phyloP scores from a whole-genome alignment of 2,113 vertebrate genomes.

The Alexandromys fortis region DNA sequence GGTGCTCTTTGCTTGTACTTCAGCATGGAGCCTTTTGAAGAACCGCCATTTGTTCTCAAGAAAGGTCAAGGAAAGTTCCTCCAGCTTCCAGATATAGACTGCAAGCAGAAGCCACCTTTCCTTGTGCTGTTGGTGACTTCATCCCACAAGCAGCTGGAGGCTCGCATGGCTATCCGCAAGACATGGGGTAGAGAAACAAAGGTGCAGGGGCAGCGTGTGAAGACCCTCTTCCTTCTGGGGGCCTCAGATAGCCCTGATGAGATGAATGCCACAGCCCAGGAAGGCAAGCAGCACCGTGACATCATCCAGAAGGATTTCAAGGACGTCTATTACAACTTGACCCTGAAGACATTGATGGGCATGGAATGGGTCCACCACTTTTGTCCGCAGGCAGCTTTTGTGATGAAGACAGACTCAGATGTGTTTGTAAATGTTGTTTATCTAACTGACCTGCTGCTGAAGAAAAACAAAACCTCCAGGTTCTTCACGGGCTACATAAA shows the following conservation, averaged over 20 bases:
- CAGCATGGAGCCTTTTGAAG: too few relatives aligned
- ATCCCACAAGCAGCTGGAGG: too few relatives aligned
- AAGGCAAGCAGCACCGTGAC: conserved; percentile 80
- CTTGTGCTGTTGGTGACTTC: too few relatives aligned
- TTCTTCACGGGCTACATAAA: conserved; percentile 88
- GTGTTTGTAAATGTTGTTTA: conserved; percentile 87
- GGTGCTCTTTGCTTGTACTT: too few relatives aligned
- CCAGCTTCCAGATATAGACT: too few relatives aligned
- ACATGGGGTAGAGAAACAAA: too few relatives aligned
- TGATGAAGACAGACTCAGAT: conserved; percentile 89
- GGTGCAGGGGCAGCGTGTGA: conserved; percentile 11
- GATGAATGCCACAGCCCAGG: not conserved
- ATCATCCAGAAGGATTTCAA: conserved; percentile 88
- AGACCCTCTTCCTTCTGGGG: conserved; percentile 85
- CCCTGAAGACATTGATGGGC: conserved; percentile 89
- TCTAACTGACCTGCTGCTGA: conserved; percentile 84
- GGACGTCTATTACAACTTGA: conserved; percentile 87
- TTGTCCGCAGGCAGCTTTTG: conserved; percentile 83
- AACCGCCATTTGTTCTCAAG: too few relatives aligned
- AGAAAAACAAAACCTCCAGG: conserved; percentile 75
- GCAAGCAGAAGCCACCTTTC: too few relatives aligned
- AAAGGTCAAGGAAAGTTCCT: too few relatives aligned
- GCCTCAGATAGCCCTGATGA: conserved; percentile 25
- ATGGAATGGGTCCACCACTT: conserved; percentile 85
- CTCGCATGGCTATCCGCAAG: too few relatives aligned